phyloP scores from a whole-genome alignment of 1,140 invertebrate species.

The Dolichoris vasculosae region DNA sequence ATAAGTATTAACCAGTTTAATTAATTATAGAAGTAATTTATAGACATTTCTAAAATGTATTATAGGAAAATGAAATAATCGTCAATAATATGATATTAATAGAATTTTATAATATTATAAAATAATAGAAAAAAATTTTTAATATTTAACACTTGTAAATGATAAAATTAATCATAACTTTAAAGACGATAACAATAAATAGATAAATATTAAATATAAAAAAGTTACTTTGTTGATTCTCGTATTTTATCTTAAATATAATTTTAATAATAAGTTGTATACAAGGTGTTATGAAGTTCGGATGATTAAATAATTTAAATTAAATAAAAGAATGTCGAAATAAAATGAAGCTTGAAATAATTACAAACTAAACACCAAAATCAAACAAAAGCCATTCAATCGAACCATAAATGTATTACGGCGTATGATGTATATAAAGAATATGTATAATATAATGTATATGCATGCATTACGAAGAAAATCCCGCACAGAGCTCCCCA shows the following conservation, averaged over 20 bases:
- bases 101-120: too few relatives aligned
- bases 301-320: background rate
- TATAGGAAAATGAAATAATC: background rate
- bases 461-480: conserved; percentile 1
- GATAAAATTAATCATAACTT: background rate
- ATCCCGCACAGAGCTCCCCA: conserved; percentile 16
- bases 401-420: background rate
- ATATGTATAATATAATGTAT: conserved; percentile 19
- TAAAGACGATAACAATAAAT: background rate
- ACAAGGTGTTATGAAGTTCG: too few relatives aligned
- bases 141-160: too few relatives aligned
- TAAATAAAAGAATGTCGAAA: background rate
- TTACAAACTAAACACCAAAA: conserved; percentile 10
- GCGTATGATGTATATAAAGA: conserved; percentile 11
- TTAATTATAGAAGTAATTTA: conserved; percentile 5
- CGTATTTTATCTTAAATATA: background rate
- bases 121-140: too few relatives aligned
- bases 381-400: background rate
- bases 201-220: background rate
- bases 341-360: background rate
- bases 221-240: background rate
- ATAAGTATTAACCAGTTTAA: background rate
- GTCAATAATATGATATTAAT: background rate
- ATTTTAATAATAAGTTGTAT: background rate
- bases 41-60: background rate